phyloP scores from a whole-genome alignment of 2,113 vertebrate genomes.

The Carollia perspicillata region DNA sequence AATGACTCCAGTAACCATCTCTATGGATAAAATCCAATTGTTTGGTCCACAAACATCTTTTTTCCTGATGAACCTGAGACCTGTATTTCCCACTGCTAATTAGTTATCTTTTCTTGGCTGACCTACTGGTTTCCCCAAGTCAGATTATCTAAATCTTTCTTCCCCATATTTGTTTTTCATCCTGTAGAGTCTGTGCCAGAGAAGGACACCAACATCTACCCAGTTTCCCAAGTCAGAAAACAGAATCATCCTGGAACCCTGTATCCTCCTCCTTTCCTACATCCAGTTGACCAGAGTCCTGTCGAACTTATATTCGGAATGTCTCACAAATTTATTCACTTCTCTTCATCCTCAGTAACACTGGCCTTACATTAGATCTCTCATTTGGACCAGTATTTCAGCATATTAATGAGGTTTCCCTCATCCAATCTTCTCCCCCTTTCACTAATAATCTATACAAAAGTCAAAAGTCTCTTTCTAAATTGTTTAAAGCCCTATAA shows the following conservation, averaged over 20 bases:
- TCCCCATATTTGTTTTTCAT: not conserved
- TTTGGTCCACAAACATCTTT: not conserved
- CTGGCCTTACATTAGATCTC: not conserved
- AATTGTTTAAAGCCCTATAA: not conserved
- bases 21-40: not conserved
- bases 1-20: not conserved
- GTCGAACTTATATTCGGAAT: not conserved
- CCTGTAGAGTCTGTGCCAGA: not conserved
- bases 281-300: not conserved
- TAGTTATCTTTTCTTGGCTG: not conserved
- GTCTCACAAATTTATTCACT: not conserved
- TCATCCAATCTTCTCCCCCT: not conserved
- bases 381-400: not conserved
- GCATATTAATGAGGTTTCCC: not conserved
- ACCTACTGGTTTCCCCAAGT: not conserved
- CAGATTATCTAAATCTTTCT: not conserved
- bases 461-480: not conserved
- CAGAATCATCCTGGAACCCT: not conserved
- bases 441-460: not conserved
- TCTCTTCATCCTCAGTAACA: not conserved
- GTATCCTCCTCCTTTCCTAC: not conserved
- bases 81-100: not conserved
- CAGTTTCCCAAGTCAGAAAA: not conserved
- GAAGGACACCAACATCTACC: not conserved
- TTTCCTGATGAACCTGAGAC: not conserved